These are phyloP conservation scores for Neodon shergylaensis DNA, from an alignment of 2,113 vertebrate species.

Conservation along the genomic window DNA sequence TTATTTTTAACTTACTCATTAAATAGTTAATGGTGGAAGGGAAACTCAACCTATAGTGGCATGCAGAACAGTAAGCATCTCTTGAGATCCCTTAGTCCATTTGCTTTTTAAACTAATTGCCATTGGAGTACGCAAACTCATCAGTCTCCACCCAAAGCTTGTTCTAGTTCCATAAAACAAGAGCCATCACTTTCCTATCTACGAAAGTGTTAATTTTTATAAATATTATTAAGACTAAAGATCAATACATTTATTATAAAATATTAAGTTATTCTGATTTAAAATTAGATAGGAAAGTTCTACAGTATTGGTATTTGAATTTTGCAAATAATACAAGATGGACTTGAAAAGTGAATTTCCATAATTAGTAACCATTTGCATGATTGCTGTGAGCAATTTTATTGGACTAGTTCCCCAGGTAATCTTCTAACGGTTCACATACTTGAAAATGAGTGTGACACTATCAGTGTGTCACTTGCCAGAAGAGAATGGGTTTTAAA, in stretches of 20 bases:
- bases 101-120: conserved; percentile 15
- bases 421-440: not conserved
- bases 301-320: not conserved
- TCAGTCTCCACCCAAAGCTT: conserved; percentile 1
- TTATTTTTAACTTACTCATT: not conserved
- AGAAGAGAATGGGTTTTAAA: conserved; percentile 67
- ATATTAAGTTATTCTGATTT: not conserved
- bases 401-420: conserved; percentile 6
- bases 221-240: not conserved
- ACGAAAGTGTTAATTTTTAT: conserved; percentile 8
- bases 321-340: not conserved
- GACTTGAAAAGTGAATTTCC: not conserved
- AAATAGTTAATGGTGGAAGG: conserved; percentile 29
- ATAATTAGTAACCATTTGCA: not conserved
- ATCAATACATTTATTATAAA: not conserved
- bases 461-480: conserved; percentile 60
- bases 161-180: not conserved
- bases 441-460: conserved; percentile 22
- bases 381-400: not conserved
- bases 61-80: not conserved
- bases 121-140: not conserved
- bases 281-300: conserved; percentile 30
- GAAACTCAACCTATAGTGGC: not conserved
- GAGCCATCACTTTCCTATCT: not conserved
- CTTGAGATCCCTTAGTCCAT: not conserved